phyloP scores from a whole-genome alignment of 2,113 vertebrate genomes.

The Pongo abelii region DNA sequence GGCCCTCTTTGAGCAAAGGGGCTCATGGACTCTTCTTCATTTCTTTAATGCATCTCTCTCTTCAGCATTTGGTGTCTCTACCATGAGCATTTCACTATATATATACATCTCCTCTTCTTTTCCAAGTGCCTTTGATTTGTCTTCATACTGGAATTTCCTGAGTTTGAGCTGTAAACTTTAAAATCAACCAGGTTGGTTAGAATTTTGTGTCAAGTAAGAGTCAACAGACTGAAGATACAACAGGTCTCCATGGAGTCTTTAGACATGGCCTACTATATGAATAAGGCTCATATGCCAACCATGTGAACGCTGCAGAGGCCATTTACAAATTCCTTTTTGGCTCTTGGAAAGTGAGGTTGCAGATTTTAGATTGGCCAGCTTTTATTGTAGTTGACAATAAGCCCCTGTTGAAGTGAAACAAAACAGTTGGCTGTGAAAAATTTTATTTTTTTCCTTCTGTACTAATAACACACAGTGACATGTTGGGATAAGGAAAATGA shows the following conservation, averaged over 20 bases:
- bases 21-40: not conserved
- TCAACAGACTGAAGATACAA: not conserved
- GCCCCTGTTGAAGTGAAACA: not conserved
- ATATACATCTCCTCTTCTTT: not conserved
- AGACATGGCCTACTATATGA: not conserved
- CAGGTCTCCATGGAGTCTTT: not conserved
- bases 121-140: constrained; percentile 15
- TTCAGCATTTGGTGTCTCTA: not conserved
- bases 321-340: not conserved
- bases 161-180: constrained; percentile 27
- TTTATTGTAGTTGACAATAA: not conserved
- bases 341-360: not conserved
- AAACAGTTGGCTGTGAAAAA: not conserved
- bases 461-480: not conserved
- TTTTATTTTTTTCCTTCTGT: not conserved
- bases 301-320: not conserved
- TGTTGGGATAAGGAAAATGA: not conserved
- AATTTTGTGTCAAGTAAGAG: constrained; percentile 14
- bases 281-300: not conserved
- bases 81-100: not conserved
- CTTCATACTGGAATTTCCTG: not conserved
- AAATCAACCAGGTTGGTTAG: not conserved
- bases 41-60: not conserved
- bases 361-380: not conserved
- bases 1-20: not conserved